Conservation (phyloP, 2,888 invertebrate genomes). For the Callosobruchus maculatus region DNA sequence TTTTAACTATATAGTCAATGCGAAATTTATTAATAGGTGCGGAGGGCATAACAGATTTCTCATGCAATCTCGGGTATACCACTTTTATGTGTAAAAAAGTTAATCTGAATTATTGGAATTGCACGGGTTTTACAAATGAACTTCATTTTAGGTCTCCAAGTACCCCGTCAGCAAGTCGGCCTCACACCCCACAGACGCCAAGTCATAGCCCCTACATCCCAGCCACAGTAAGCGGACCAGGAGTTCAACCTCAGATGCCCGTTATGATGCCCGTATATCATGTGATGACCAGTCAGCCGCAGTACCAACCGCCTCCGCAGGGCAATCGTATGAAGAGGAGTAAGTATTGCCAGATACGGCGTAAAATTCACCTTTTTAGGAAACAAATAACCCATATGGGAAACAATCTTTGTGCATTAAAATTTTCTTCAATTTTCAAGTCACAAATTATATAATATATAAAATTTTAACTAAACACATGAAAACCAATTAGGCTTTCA, state of each 20-base stretch:
- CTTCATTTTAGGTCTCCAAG: conserved; percentile 52
- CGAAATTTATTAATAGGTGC: too few relatives aligned
- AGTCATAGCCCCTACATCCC: conserved; percentile 44
- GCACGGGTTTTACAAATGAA: not conserved
- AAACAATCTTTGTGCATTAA: too few relatives aligned
- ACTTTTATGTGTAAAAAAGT: too few relatives aligned
- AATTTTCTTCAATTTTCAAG: too few relatives aligned
- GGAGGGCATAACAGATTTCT: too few relatives aligned
- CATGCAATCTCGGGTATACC: too few relatives aligned
- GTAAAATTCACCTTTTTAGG: too few relatives aligned
- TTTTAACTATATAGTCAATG: too few relatives aligned
- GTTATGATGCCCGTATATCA: conserved; percentile 50
- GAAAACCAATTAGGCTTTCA: too few relatives aligned
- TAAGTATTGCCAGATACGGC: conserved; percentile 29
- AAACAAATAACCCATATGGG: too few relatives aligned
- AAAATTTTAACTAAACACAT: too few relatives aligned
- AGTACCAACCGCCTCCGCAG: conserved; percentile 44
- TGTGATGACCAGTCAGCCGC: conserved; percentile 52
- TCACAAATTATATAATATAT: too few relatives aligned
- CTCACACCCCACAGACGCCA: conserved; percentile 85
- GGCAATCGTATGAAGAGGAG: conserved; percentile 43
- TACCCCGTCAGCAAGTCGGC: conserved; percentile 66
- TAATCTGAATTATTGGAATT: not conserved
- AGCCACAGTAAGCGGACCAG: conserved; percentile 54
- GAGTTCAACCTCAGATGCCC: conserved; percentile 45